phyloP scores from a whole-genome alignment of 2,888 invertebrate species.

The Rutpela maculata region DNA sequence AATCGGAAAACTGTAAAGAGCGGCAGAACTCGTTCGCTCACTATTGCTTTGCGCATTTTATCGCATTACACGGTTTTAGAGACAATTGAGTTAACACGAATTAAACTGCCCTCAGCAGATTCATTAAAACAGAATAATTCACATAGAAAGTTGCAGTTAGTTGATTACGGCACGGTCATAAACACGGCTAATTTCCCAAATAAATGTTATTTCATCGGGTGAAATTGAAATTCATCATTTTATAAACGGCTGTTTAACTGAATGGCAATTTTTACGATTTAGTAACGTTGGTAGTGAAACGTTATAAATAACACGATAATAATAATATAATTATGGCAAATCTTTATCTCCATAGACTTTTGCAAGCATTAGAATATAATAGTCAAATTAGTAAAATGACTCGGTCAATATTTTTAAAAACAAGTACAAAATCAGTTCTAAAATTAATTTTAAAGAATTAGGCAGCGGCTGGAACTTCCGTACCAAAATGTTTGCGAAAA shows the following conservation, averaged over 20 bases:
- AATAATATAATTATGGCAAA: no score
- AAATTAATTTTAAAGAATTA: no score
- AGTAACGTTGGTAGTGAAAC: no score
- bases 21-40: conserved; percentile 32
- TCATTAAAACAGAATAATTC: conserved; percentile 41
- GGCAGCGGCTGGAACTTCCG: no score
- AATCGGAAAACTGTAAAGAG: conserved; percentile 61
- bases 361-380: no score
- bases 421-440: no score
- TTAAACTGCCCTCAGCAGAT: conserved; percentile 36
- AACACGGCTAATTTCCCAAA: conserved; percentile 9
- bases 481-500: no score
- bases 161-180: conserved; percentile 29
- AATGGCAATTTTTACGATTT: no score
- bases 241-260: not conserved
- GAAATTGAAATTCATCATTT: conserved; percentile 4
- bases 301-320: no score
- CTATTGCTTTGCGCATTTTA: conserved; percentile 26
- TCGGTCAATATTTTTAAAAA: no score
- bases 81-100: conserved; percentile 39
- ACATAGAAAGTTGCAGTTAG: conserved; percentile 37
- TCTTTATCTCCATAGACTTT: no score
- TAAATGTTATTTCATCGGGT: conserved; percentile 1
- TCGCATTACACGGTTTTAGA: conserved; percentile 37
- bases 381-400: no score